Evolutionary conservation across 2,113 vertebrate species (phyloP), one percentile per base, ranked within the genome.

Genomic region (Hippopotamus amphibius): DNA sequence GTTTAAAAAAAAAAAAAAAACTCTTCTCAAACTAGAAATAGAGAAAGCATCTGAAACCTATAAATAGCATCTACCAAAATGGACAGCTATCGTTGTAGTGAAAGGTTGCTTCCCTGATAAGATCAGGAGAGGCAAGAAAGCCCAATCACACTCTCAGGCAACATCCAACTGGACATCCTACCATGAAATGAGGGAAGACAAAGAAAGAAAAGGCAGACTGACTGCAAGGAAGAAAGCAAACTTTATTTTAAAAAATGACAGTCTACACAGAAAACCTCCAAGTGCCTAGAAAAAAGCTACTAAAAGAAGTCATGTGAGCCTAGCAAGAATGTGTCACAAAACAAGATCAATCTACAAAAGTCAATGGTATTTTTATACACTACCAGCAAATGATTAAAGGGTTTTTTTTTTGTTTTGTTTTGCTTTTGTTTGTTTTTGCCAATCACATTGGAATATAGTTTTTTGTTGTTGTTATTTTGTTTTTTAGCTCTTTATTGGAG

Each of bases 111-210:
- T 53, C 26, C 12, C 17, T 30, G 10, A 0, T 19, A 37, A 46
- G 5, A 4, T 16, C 2, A 4, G 53, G 59, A 11, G 41, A 17
- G 4, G 4, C 24, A 8, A 6, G 33, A 33, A 14, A 13, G 16
- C 46, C 33, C 11, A 0, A 0, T 21, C 16, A 6, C 46, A 2
- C 11, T 43, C 71, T 21, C 16, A 7, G 46, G 68, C 17, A 48
- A 30, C 14, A 7, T 0, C 4, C 48, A 28, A 5, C 0, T 1
- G 9, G 15, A 46, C 5, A 0, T 8, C 43, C 57, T 9, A 26
- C 37, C 0, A 19, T 0, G 50, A 28, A 11, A 6, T 30, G 5
- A 6, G 10, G 22, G 33, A 21, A 48, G 41, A 63, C 50, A 50
- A 24, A 59, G 28, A 59, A 21, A 79, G 30, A 55, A 24, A 9